Evolutionary conservation across 2,797 vertebrate species (phyloP).

Genomic region (Gouania willdenowi): DNA sequence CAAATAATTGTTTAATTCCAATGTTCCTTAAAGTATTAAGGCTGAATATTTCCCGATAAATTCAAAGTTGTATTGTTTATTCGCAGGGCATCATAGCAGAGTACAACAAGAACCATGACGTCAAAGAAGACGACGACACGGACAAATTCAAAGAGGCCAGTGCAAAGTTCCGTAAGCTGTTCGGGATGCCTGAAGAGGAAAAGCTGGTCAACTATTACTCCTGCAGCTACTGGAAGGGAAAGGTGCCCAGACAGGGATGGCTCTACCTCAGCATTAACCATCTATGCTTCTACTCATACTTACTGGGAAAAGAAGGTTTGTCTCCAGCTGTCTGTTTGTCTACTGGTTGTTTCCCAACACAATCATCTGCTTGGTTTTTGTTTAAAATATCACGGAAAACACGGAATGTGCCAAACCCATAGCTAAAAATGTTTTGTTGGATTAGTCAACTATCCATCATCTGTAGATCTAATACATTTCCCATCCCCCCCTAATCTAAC

Average conservation of each 20-base stretch:
- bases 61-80: no score
- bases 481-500: no score
- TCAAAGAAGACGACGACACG: constrained; percentile 93
- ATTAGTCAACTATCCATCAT: no score
- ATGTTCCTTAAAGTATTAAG: no score
- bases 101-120: constrained; percentile 93
- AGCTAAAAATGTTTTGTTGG: no score
- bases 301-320: constrained; percentile 94
- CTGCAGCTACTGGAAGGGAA: constrained; percentile 98
- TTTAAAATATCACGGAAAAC: no score
- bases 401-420: no score
- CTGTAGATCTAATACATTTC: no score
- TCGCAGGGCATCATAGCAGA: constrained; percentile 96
- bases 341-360: no score
- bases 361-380: no score
- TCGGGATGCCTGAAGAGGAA: constrained; percentile 96
- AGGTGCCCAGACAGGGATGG: constrained; percentile 95
- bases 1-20: no score
- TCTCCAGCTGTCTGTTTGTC: not conserved
- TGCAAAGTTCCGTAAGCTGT: constrained; percentile 90
- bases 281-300: constrained; percentile 94
- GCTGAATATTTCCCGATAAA: no score
- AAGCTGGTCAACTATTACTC: constrained; percentile 98
- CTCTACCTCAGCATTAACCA: constrained; percentile 99
- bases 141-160: constrained; percentile 97